A percentile compares a stretch with the other conserved stretches of the same genome.
Evolutionary conservation across 2,797 vertebrate genomes (phyloP).

Genomic region (Cyclura pinguis): DNA sequence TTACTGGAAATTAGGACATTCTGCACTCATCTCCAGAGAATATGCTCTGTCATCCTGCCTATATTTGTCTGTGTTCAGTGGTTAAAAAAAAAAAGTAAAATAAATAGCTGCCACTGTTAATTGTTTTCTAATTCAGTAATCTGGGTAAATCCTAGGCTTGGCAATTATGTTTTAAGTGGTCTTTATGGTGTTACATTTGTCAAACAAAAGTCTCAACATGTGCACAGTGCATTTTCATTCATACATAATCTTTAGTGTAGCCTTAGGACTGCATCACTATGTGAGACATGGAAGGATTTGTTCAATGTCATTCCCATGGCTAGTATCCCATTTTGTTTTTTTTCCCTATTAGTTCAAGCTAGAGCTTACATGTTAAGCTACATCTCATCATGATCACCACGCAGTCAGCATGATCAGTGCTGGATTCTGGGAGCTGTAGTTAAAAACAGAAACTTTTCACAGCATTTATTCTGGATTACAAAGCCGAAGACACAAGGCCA

Average conservation of each 20-base stretch:
- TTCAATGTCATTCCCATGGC: neutral
- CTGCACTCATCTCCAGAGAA: neutral
- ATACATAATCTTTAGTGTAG: neutral
- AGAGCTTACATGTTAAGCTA: too few relatives aligned
- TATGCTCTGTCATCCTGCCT: rapidly evolving
- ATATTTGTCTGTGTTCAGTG: neutral
- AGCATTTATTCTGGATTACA: neutral
- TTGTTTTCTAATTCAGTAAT: neutral
- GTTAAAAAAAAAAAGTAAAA: neutral
- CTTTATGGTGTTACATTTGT: rapidly evolving
- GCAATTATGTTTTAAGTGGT: rapidly evolving
- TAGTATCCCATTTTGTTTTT: neutral
- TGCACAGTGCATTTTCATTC: neutral
- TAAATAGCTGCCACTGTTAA: rapidly evolving
- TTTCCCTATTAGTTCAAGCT: neutral
- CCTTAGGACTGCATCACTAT: neutral
- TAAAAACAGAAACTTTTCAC: too few relatives aligned
- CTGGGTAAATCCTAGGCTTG: rapidly evolving
- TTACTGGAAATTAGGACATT: rapidly evolving
- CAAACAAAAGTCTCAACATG: neutral
- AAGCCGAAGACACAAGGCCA: neutral
- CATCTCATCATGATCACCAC: too few relatives aligned
- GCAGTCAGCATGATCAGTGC: too few relatives aligned
- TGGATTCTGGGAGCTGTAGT: neutral
- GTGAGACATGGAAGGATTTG: neutral